These are phyloP conservation scores for Scomberomorus guttatus DNA, from an alignment of 2,797 vertebrate genomes.

Conservation along the genomic window DNA sequence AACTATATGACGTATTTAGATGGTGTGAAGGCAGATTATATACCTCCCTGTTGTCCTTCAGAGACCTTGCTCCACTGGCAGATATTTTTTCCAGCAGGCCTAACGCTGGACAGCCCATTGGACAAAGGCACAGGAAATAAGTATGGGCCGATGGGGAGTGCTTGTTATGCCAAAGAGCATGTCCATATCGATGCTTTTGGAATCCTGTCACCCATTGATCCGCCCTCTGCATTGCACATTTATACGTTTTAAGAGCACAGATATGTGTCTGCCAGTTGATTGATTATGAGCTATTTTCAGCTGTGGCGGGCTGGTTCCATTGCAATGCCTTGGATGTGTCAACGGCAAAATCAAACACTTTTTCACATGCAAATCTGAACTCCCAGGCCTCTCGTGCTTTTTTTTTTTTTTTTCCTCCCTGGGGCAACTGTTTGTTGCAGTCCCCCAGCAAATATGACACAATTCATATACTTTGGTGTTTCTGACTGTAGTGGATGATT, in stretches of 20 bases:
- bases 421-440: slow-evolving; percentile 21
- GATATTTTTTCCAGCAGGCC: slow-evolving; percentile 72
- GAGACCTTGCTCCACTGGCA: slow-evolving; percentile 72
- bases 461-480: slow-evolving; percentile 30
- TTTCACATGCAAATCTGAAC: slow-evolving; percentile 71
- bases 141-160: slow-evolving; percentile 63
- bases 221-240: slow-evolving; percentile 79
- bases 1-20: slow-evolving; percentile 18
- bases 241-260: slow-evolving; percentile 83
- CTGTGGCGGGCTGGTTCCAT: slow-evolving; percentile 70
- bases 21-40: slow-evolving; percentile 26
- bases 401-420: background rate
- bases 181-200: slow-evolving; percentile 81
- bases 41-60: slow-evolving; percentile 73
- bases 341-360: slow-evolving; percentile 76
- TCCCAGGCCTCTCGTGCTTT: slow-evolving; percentile 38
- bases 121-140: slow-evolving; percentile 79
- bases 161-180: slow-evolving; percentile 82
- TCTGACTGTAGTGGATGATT: slow-evolving; percentile 27
- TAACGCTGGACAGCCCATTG: slow-evolving; percentile 48
- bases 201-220: slow-evolving; percentile 82
- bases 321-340: slow-evolving; percentile 72
- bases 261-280: slow-evolving; percentile 84
- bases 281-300: slow-evolving; percentile 83
- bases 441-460: slow-evolving; percentile 28